These are phyloP conservation scores for Steatornis caripensis DNA, from an alignment of 2,113 vertebrate genomes.

Conservation along the genomic window DNA sequence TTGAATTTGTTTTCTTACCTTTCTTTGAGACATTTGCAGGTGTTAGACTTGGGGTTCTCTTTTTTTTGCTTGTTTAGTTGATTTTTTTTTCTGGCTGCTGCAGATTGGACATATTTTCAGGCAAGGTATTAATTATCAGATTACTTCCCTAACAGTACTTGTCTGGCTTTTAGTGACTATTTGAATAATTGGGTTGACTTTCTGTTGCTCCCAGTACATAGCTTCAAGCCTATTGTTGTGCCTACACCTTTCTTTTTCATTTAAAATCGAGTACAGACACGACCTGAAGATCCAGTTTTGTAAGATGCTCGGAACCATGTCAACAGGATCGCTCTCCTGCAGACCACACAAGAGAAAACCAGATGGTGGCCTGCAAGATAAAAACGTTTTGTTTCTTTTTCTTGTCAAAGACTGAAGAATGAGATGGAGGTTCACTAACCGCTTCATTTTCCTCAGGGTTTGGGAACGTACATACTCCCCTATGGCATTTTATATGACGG, in stretches of 20 bases:
- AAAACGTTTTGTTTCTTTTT: not conserved
- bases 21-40: not conserved
- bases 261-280: not conserved
- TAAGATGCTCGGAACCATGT: slow-evolving; percentile 3
- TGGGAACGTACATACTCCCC: not conserved
- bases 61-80: not conserved
- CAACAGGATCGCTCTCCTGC: not conserved
- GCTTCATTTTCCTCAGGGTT: not conserved
- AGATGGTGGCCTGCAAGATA: not conserved
- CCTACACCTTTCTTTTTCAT: not conserved
- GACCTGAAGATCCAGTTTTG: slow-evolving; percentile 59
- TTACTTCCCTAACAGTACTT: not conserved
- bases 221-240: slow-evolving; percentile 2
- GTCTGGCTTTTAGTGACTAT: slow-evolving; percentile 17
- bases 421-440: not conserved
- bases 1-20: not conserved
- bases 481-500: not conserved
- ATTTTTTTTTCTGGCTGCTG: not conserved
- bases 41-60: not conserved
- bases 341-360: not conserved
- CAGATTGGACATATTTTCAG: not conserved
- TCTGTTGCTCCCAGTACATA: not conserved
- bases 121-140: not conserved
- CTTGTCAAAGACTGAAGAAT: not conserved
- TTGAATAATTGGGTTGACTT: slow-evolving; percentile 36